Evolutionary conservation across 2,797 vertebrate genomes (phyloP), one percentile per base, ranked within the genome.

Genomic region (Taeniopygia guttata): DNA sequence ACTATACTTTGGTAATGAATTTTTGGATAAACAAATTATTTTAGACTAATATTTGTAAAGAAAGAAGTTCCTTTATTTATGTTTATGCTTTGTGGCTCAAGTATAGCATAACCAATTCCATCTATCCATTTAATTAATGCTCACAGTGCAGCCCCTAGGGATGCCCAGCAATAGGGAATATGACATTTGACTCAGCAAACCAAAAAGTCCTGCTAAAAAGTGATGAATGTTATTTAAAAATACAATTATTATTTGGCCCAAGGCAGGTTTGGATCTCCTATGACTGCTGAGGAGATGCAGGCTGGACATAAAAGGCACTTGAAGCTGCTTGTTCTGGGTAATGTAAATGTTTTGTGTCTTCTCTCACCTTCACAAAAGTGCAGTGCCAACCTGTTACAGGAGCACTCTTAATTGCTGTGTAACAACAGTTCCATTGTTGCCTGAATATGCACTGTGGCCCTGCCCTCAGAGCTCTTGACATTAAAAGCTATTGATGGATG

Each of bases 401-500:
- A 84, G 85, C 79, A 62, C 46, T 18, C 40, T 88, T 92, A 91
- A 91, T 91, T 90, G 58, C 86, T 75, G 77, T 74, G 70, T 84
- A 70, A 85, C 87, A 96, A 80, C 83, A 55, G 67, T 75, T 91
- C 82, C 93, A 80, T 91, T 95, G 94, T 96, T 90, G 68, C 56
- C 84, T 75, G 55, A 89, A 87, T 79, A n/a, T 38, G 55, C 38
- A 8, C 67, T 1, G 2, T 10, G 42, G 79, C 68, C 82, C 64
- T 84, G 86, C 81, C 93, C 91, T 73, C 43, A 11, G 48, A 92
- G 93, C 91, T 87, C 84, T 81, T 90, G 91, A 90, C 82, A 81
- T 96, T 91, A 94, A 95, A 85, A 95, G 60, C 64, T 93, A 59
- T 81, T 81, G 89, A 90, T 89, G 81, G 93, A 83, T 86, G 89